Evolutionary conservation across 2,113 vertebrate genomes (phyloP).

Genomic region (Oplegnathus fasciatus): DNA sequence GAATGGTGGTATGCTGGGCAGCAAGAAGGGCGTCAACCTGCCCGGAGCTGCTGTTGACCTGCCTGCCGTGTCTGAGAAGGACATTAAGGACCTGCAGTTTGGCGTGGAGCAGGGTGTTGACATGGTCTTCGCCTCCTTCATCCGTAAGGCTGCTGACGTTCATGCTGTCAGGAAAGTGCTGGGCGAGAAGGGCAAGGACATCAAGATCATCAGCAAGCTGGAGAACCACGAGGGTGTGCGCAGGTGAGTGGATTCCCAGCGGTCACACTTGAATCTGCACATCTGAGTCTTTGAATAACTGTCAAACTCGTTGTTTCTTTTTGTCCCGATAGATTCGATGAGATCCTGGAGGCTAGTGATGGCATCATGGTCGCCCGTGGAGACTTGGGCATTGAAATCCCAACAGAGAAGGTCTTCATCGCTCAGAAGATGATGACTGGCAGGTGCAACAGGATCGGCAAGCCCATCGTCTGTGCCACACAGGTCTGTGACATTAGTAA

Average conservation of each 20-base stretch:
- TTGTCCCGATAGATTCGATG: slow-evolving; percentile 90
- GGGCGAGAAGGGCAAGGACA: slow-evolving; percentile 96
- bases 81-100: slow-evolving; percentile 94
- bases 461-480: slow-evolving; percentile 96
- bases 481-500: slow-evolving; percentile 84
- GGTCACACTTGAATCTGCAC: background rate
- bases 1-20: slow-evolving; percentile 93
- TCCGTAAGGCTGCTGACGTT: slow-evolving; percentile 95
- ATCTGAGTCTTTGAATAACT: background rate
- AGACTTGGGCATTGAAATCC: slow-evolving; percentile 98
- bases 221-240: slow-evolving; percentile 98
- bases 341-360: slow-evolving; percentile 97
- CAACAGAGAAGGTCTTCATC: slow-evolving; percentile 96
- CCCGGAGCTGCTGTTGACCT: slow-evolving; percentile 94
- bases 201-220: slow-evolving; percentile 99
- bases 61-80: slow-evolving; percentile 94
- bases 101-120: slow-evolving; percentile 96
- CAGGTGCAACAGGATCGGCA: slow-evolving; percentile 94
- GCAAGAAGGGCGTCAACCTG: slow-evolving; percentile 98
- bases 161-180: slow-evolving; percentile 93
- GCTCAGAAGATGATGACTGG: slow-evolving; percentile 99
- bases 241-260: slow-evolving; percentile 81
- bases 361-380: slow-evolving; percentile 99
- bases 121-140: slow-evolving; percentile 99
- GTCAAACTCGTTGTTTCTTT: background rate